These are phyloP conservation scores for Sebastes oblongus DNA, from an alignment of 2,797 vertebrate species.

Conservation along the genomic window DNA sequence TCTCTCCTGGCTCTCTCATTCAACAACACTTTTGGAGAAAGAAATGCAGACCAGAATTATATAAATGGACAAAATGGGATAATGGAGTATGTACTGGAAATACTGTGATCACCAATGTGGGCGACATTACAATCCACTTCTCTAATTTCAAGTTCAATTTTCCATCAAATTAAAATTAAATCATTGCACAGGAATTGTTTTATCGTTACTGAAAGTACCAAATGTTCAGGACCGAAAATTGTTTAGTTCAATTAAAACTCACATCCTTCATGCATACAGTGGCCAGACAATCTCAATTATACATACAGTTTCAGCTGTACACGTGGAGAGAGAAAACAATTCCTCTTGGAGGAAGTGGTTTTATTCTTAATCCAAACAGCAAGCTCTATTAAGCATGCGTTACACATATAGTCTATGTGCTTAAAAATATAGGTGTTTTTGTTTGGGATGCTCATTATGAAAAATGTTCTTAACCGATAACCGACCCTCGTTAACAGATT, in stretches of 20 bases:
- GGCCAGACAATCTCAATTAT: background rate
- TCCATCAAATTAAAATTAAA: background rate
- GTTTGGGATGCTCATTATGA: too few species aligned
- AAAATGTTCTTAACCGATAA: too few species aligned
- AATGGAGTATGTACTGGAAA: background rate
- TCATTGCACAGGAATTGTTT: background rate
- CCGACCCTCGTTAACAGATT: too few species aligned
- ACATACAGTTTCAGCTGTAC: background rate
- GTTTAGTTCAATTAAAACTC: background rate
- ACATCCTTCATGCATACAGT: background rate
- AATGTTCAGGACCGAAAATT: background rate
- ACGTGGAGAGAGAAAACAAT: background rate
- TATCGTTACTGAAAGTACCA: background rate
- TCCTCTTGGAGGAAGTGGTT: background rate
- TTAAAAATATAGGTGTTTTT: background rate
- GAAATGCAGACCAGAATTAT: background rate
- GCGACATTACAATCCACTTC: background rate
- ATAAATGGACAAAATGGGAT: background rate
- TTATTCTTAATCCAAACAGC: background rate
- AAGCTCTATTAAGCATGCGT: too few species aligned
- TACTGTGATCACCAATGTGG: background rate
- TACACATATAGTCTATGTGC: background rate
- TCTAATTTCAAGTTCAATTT: background rate
- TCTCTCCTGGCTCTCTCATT: background rate
- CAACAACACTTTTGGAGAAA: background rate